These are phyloP conservation scores for Bombus pyrosoma DNA, from an alignment of 1,140 invertebrate species.

Conservation along the genomic window DNA sequence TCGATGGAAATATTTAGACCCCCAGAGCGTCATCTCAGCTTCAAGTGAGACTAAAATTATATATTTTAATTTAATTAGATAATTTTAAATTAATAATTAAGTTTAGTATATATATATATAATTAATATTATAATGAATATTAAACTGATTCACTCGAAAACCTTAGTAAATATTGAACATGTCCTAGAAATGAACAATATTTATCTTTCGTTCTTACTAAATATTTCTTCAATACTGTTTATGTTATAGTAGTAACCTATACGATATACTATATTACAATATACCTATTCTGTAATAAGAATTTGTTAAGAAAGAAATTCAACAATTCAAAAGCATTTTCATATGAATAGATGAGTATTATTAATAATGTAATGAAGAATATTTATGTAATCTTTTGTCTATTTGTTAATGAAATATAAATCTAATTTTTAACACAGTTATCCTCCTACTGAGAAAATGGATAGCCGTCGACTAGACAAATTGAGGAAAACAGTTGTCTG, in stretches of 20 bases:
- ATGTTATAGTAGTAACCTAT: neutral
- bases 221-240: neutral
- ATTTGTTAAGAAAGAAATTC: neutral
- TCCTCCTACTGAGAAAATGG: neutral
- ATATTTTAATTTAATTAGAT: neutral
- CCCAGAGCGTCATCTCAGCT: too few relatives aligned
- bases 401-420: neutral
- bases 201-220: neutral
- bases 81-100: neutral
- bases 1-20: neutral
- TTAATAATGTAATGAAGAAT: neutral
- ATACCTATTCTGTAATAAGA: neutral
- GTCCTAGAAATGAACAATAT: neutral
- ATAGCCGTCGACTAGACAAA: neutral
- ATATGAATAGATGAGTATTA: neutral
- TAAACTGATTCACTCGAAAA: neutral
- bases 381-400: neutral
- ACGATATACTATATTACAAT: too few relatives aligned
- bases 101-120: too few relatives aligned
- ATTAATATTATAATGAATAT: too few relatives aligned
- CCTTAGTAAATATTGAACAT: neutral
- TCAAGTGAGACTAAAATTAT: neutral
- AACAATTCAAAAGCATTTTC: neutral
- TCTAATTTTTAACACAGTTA: neutral
- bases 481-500: neutral